Base-by-base conservation (phyloP, 2,797 vertebrate species). In the Tangara arthus region DNA sequence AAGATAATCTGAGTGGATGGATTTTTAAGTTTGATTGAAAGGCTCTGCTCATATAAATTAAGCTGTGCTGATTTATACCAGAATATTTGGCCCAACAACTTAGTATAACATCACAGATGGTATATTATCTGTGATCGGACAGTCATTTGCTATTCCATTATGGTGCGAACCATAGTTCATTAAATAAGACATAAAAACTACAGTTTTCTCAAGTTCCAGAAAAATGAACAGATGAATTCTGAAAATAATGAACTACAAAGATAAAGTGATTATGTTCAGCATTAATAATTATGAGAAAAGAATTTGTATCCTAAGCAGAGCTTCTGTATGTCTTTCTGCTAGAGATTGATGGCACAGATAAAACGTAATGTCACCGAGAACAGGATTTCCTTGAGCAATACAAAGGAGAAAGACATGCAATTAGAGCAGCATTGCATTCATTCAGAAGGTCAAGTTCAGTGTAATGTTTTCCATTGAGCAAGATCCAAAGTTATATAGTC, bases 151-250 rank as follows among this genome's bases (percentile, higher is more conserved):
- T 87, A 49, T 87, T 87, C 68, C 59, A 44, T 82, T 87, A 85
- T 15, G 2, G 59, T 77, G 63, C 0, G 0, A 93, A 65, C 66
- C 47, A 77, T 52, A 41, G 55, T 73, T 90, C 4, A 0, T 82
- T 92, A 89, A 94, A 93, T 88, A 91, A 88, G 56, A 81, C 27
- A 86, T 90, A 78, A 91, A 89, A 49, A 37, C 49, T 73, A 73
- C 5, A 68, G 68, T 90, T 90, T 94, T 78, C 73, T 78, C 77
- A 78, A 86, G 77, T 71, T 92, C 22, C 55, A 94, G 71, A 65
- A 95, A 95, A 95, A 79, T 65, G 30, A 84, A 61, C 65, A 76
- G 89, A 72, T 52, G 7, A 90, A 84, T 84, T 79, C 68, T 78
- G 50, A 75, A 93, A 93, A 82, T 88, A 90, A 68, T 84, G 53